A percentile compares a stretch with the other conserved stretches of the same genome.
phyloP scores from a whole-genome alignment of 92 coral and sea anemone genomes.

The Pocillopora meandrina region DNA sequence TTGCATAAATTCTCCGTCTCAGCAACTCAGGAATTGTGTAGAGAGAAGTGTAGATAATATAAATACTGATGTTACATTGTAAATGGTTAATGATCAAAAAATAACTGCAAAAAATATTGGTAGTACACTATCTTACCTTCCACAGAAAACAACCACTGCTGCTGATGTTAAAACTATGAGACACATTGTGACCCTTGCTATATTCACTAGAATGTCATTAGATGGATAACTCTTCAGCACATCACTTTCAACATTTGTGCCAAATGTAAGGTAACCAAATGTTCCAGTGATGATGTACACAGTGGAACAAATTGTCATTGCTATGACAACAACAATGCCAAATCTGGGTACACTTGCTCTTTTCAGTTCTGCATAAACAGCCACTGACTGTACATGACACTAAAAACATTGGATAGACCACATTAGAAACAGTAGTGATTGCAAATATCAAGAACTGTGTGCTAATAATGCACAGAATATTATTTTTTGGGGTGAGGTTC shows the following conservation, averaged over 20 bases:
- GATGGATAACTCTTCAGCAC: conserved; percentile 72
- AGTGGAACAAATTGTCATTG: conserved; percentile 77
- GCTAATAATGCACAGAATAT: no score
- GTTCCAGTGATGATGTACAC: conserved; percentile 81
- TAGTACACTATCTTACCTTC: conserved; percentile 59
- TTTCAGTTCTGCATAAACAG: conserved; percentile 86
- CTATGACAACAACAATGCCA: conserved; percentile 71
- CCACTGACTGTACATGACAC: conserved; percentile 95
- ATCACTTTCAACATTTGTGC: conserved; percentile 66
- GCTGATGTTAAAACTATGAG: conserved; percentile 77
- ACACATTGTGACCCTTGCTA: conserved; percentile 78
- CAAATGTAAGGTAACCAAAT: conserved; percentile 89
- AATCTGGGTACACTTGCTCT: conserved; percentile 79
- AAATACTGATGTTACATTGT: no score
- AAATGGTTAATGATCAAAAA: no score
- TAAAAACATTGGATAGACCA: conserved; percentile 7
- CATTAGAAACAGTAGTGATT: no score
- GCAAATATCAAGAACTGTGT: no score
- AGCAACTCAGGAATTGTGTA: no score
- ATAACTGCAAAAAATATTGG: neutral
- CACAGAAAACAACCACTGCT: conserved; percentile 85
- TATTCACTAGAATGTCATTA: conserved; percentile 66
- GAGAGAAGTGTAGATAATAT: no score
- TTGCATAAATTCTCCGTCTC: no score
- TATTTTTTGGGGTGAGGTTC: no score